Evolutionary conservation across 2,113 vertebrate species (phyloP).

Genomic region (Platichthys stellatus): DNA sequence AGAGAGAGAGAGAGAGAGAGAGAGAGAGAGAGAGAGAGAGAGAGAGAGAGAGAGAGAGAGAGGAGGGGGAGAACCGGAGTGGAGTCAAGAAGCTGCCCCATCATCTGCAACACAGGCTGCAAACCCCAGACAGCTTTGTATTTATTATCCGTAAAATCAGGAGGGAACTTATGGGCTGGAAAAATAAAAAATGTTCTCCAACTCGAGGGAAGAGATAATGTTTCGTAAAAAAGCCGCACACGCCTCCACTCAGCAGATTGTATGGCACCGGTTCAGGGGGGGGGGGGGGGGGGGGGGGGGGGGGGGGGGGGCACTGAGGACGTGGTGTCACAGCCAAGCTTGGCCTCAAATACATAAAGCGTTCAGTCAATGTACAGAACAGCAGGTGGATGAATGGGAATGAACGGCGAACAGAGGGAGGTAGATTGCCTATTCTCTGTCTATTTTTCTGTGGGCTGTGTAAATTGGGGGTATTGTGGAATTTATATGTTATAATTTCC

Average conservation of each 20-base stretch:
- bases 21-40: background rate
- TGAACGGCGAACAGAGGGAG: slow-evolving; percentile 15
- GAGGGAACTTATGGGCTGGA: slow-evolving; percentile 14
- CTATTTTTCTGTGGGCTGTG: background rate
- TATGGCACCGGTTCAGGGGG: slow-evolving; percentile 43
- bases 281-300: slow-evolving; percentile 14
- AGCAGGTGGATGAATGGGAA: slow-evolving; percentile 8
- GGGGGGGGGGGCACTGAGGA: slow-evolving; percentile 31
- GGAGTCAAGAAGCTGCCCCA: slow-evolving; percentile 41
- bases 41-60: background rate
- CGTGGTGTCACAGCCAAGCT: slow-evolving; percentile 13
- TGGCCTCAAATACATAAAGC: background rate
- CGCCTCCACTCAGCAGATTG: slow-evolving; percentile 41
- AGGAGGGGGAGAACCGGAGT: slow-evolving; percentile 1
- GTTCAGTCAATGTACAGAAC: background rate
- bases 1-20: background rate
- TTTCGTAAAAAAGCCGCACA: slow-evolving; percentile 31
- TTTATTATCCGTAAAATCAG: slow-evolving; percentile 16
- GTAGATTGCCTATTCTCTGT: slow-evolving; percentile 16
- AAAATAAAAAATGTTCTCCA: slow-evolving; percentile 1
- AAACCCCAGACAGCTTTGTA: background rate
- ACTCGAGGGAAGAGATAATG: slow-evolving; percentile 30
- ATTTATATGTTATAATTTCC: background rate
- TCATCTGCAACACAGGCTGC: slow-evolving; percentile 44
- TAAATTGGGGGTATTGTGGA: background rate